Evolutionary conservation across 2,888 invertebrate genomes (phyloP).

Genomic region (Dusona sp.): DNA sequence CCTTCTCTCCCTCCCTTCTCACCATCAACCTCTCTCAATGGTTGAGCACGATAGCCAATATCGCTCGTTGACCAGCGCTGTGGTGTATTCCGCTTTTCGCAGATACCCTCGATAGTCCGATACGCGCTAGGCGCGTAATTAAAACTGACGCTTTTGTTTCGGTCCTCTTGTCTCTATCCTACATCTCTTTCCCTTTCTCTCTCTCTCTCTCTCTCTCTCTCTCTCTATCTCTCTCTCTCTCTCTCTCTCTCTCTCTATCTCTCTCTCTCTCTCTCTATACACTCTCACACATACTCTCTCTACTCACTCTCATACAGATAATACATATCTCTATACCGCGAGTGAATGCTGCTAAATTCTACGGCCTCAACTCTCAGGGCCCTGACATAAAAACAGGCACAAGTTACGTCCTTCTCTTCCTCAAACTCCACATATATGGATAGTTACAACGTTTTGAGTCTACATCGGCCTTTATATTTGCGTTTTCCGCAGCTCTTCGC

Average conservation of each 20-base stretch:
- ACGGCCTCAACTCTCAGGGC: neutral
- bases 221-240: neutral
- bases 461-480: constrained; percentile 28
- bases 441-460: constrained; percentile 16
- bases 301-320: neutral
- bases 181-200: neutral
- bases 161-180: constrained; percentile 36
- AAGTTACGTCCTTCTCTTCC: neutral
- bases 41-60: constrained; percentile 76
- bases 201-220: neutral
- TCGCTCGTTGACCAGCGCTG: constrained; percentile 72
- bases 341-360: neutral
- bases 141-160: constrained; percentile 79
- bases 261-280: too few relatives aligned
- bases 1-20: constrained; percentile 19
- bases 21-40: constrained; percentile 21
- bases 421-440: neutral
- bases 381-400: neutral
- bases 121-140: constrained; percentile 73
- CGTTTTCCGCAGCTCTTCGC: constrained; percentile 28
- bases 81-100: constrained; percentile 57
- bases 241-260: too few relatives aligned
- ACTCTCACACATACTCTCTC: too few relatives aligned
- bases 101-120: constrained; percentile 69
- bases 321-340: neutral